phyloP scores from a whole-genome alignment of 2,888 invertebrate genomes.

The Drosophila kuntzei region DNA sequence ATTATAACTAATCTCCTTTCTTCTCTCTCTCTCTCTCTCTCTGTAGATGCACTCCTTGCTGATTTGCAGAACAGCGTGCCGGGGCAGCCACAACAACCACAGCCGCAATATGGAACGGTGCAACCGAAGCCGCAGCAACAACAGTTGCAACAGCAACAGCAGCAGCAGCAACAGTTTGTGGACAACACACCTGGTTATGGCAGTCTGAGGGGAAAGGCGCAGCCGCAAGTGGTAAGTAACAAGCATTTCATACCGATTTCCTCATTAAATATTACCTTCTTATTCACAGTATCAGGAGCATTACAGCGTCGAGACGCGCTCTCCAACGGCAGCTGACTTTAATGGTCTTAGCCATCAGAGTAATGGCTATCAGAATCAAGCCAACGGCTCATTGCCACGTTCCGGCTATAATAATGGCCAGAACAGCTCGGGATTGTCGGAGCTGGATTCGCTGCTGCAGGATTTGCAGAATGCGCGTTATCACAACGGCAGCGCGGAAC shows the following conservation, averaged over 20 bases:
- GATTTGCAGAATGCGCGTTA: slow-evolving; percentile 94
- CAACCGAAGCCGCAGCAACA: slow-evolving; percentile 60
- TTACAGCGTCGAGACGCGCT: slow-evolving; percentile 83
- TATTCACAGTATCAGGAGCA: slow-evolving; percentile 82
- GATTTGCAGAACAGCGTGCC: slow-evolving; percentile 98
- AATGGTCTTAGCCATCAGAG: slow-evolving; percentile 71
- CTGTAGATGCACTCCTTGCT: slow-evolving; percentile 95
- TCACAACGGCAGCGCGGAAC: slow-evolving; percentile 84
- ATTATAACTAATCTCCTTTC: background rate
- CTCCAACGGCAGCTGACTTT: slow-evolving; percentile 64
- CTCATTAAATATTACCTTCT: background rate
- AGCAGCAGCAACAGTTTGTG: slow-evolving; percentile 78
- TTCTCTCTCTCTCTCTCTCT: slow-evolving; percentile 8
- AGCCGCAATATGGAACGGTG: slow-evolving; percentile 68
- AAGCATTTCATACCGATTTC: background rate
- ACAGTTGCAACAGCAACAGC: slow-evolving; percentile 59
- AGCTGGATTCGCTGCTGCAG: slow-evolving; percentile 95
- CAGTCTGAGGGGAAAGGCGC: slow-evolving; percentile 90
- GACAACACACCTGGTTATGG: slow-evolving; percentile 88
- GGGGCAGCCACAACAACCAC: slow-evolving; percentile 86
- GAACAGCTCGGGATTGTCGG: slow-evolving; percentile 90
- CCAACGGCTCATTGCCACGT: slow-evolving; percentile 77
- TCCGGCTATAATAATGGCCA: slow-evolving; percentile 64
- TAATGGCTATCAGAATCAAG: slow-evolving; percentile 81
- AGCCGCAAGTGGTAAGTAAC: slow-evolving; percentile 88